phyloP scores from a whole-genome alignment of 2,797 vertebrate species.

The Cirrhinus mrigala region DNA sequence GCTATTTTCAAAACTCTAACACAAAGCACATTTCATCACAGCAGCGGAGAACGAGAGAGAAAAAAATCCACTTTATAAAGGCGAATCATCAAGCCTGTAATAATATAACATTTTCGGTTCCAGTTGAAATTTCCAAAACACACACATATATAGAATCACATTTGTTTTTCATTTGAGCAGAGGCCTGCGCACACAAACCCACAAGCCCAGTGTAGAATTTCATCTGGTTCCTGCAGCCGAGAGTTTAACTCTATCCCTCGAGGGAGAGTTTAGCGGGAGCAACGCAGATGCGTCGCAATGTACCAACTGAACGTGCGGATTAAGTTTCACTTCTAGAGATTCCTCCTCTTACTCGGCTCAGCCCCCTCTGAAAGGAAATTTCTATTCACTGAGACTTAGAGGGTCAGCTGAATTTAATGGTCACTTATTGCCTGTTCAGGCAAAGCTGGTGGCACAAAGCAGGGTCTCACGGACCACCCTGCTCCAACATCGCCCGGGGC shows the following conservation, averaged over 20 bases:
- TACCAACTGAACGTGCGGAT: conserved; percentile 66
- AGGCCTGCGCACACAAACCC: conserved; percentile 72
- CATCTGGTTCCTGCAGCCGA: conserved; percentile 64
- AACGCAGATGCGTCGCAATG: conserved; percentile 67
- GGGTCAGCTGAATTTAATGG: conserved; percentile 80
- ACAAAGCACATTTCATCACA: conserved; percentile 64
- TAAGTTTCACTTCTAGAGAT: conserved; percentile 69
- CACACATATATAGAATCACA: conserved; percentile 77
- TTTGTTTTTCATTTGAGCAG: conserved; percentile 87
- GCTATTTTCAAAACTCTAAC: conserved; percentile 64
- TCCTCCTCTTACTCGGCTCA: conserved; percentile 44
- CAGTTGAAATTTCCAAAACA: conserved; percentile 73
- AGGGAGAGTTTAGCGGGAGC: conserved; percentile 64
- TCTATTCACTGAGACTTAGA: conserved; percentile 78
- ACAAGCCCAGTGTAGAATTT: conserved; percentile 77
- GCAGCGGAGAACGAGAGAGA: conserved; percentile 55
- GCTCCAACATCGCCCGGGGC: conserved; percentile 71
- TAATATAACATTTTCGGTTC: conserved; percentile 73
- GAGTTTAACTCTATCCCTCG: conserved; percentile 65
- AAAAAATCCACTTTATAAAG: conserved; percentile 64
- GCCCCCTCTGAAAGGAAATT: conserved; percentile 57
- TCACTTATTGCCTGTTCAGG: conserved; percentile 79
- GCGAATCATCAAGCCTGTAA: conserved; percentile 74
- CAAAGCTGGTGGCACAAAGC: conserved; percentile 69
- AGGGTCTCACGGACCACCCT: conserved; percentile 75